These are phyloP conservation scores for Cyanistes caeruleus DNA, from an alignment of 2,113 vertebrate genomes.

Conservation along the genomic window DNA sequence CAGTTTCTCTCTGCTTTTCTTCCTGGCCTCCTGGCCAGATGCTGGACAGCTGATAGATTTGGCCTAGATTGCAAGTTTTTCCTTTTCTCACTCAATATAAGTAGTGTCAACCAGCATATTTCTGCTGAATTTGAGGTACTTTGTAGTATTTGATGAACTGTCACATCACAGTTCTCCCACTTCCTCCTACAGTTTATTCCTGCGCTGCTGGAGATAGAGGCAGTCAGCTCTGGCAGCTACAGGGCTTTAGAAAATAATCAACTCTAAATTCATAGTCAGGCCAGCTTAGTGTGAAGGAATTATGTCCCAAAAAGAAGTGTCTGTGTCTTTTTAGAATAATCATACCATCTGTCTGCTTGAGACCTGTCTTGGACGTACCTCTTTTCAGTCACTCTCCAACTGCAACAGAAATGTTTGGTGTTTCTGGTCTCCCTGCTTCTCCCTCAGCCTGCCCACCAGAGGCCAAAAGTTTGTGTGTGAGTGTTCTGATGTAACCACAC, in stretches of 20 bases:
- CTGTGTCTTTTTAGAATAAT: neutral
- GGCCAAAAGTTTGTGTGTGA: neutral
- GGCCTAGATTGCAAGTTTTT: neutral
- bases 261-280: neutral
- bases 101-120: neutral
- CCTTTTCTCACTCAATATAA: neutral
- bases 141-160: neutral
- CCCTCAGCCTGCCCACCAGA: neutral
- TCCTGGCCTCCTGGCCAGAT: neutral
- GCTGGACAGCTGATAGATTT: neutral
- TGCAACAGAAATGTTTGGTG: neutral
- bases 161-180: neutral
- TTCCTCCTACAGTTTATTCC: neutral
- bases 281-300: neutral
- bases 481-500: neutral
- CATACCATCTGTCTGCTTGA: neutral
- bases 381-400: neutral
- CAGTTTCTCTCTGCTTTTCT: neutral
- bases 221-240: neutral
- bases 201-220: neutral
- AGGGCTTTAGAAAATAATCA: neutral
- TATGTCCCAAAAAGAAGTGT: neutral
- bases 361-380: neutral
- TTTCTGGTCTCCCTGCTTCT: neutral
- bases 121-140: neutral